Conservation (phyloP, 2,797 vertebrate genomes). For the Micrastur ruficollis region DNA sequence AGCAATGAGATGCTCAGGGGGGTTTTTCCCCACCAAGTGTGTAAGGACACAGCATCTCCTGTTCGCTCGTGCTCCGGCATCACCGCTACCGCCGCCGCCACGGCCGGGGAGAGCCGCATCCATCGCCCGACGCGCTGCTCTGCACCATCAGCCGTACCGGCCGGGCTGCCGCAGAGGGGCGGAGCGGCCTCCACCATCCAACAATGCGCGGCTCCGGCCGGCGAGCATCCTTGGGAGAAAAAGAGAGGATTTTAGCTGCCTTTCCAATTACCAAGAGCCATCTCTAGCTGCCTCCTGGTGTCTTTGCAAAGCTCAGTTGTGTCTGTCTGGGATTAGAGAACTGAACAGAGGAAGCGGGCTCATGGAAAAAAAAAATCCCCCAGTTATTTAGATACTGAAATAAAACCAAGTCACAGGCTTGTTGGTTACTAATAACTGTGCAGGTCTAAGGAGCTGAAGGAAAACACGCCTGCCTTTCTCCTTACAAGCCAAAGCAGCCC, state of each 20-base stretch:
- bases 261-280: background rate
- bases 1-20: background rate
- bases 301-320: background rate
- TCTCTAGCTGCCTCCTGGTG: background rate
- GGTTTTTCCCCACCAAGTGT: rapidly evolving
- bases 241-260: background rate
- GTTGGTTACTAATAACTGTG: rapidly evolving
- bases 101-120: background rate
- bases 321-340: background rate
- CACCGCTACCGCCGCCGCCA: too few relatives aligned
- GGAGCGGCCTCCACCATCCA: background rate
- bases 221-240: background rate
- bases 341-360: rapidly evolving
- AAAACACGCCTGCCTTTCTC: background rate
- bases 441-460: background rate
- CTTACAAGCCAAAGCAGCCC: background rate
- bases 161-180: slow-evolving; percentile 47
- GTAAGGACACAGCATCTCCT: background rate
- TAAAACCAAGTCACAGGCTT: background rate
- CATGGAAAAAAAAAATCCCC: too few relatives aligned
- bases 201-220: background rate
- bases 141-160: background rate
- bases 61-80: background rate
- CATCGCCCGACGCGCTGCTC: background rate
- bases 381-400: rapidly evolving